Percentiles rank a stretch among this genome's conserved stretches.
phyloP scores from a whole-genome alignment of 2,113 vertebrate genomes.

The Xenopus borealis region DNA sequence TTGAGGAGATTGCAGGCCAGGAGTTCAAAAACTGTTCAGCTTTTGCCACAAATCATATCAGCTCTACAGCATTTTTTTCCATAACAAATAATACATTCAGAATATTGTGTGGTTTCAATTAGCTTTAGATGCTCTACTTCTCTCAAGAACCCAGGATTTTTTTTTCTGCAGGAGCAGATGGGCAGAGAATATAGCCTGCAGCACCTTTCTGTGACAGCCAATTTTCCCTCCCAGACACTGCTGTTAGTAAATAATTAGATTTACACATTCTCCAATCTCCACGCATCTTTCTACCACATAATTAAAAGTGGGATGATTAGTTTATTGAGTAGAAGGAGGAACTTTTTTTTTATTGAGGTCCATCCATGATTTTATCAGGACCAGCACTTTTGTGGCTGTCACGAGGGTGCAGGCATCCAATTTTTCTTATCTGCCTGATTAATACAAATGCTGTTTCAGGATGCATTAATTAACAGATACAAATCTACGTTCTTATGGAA shows the following conservation, averaged over 20 bases:
- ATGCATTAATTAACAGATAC: conserved; percentile 99
- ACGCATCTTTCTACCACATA: conserved; percentile 92
- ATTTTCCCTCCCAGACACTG: conserved; percentile 76
- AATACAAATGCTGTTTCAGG: conserved; percentile 99
- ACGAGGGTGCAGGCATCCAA: conserved; percentile 95
- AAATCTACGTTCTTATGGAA: conserved; percentile 99
- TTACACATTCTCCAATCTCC: conserved; percentile 92
- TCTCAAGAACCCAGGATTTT: conserved; percentile 53
- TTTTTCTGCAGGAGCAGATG: conserved; percentile 68
- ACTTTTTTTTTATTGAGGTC: conserved; percentile 86
- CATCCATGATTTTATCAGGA: conserved; percentile 96
- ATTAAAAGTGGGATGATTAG: conserved; percentile 99
- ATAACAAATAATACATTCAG: conserved; percentile 21
- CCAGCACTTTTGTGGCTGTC: conserved; percentile 91
- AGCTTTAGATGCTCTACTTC: conserved; percentile 45
- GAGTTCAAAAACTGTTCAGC: conserved; percentile 16
- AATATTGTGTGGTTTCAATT: conserved; percentile 51
- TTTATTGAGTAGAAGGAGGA: conserved; percentile 98
- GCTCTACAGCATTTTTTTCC: neutral
- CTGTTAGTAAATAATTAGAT: conserved; percentile 93
- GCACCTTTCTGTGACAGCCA: conserved; percentile 73
- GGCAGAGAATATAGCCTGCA: conserved; percentile 71
- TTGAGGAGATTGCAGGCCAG: conserved; percentile 17
- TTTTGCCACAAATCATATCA: conserved; percentile 30
- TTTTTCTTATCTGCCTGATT: conserved; percentile 99